Percentiles rank a stretch among this genome's conserved stretches.
Evolutionary conservation across 2,113 vertebrate genomes (phyloP).

Genomic region (Ellobius talpinus): DNA sequence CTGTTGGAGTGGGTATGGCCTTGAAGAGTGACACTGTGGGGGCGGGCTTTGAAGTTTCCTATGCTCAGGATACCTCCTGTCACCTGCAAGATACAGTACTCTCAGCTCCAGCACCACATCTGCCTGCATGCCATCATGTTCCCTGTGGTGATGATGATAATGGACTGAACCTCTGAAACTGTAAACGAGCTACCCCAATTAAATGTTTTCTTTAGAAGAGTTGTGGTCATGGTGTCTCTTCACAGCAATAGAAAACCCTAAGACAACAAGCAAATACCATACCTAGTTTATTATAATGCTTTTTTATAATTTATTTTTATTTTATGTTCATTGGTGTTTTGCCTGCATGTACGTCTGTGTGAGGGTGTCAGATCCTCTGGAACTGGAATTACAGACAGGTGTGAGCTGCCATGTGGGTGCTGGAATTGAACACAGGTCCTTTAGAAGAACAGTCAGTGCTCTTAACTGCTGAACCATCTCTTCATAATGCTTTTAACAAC

Average conservation of each 20-base stretch:
- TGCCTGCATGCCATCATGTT: background rate
- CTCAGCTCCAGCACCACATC: background rate
- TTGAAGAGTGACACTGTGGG: background rate
- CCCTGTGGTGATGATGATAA: background rate
- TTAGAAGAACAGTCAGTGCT: too few species aligned
- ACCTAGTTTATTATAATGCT: background rate
- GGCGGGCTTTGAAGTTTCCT: background rate
- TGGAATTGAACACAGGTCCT: too few species aligned
- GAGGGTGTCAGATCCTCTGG: too few species aligned
- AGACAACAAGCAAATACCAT: background rate
- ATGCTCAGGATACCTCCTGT: background rate
- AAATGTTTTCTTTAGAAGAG: background rate
- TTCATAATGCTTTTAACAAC: background rate
- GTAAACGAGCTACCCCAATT: background rate
- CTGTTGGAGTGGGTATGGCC: background rate
- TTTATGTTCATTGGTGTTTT: background rate
- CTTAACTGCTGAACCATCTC: too few species aligned
- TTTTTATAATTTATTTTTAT: background rate
- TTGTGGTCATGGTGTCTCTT: background rate
- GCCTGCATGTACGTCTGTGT: background rate
- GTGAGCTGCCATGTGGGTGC: too few species aligned
- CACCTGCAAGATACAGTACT: background rate
- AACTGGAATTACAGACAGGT: too few species aligned
- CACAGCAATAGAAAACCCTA: background rate
- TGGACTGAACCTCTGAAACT: too few species aligned